Base-by-base conservation (phyloP, 2,113 vertebrate species). In the Cyanoderma ruficeps region DNA sequence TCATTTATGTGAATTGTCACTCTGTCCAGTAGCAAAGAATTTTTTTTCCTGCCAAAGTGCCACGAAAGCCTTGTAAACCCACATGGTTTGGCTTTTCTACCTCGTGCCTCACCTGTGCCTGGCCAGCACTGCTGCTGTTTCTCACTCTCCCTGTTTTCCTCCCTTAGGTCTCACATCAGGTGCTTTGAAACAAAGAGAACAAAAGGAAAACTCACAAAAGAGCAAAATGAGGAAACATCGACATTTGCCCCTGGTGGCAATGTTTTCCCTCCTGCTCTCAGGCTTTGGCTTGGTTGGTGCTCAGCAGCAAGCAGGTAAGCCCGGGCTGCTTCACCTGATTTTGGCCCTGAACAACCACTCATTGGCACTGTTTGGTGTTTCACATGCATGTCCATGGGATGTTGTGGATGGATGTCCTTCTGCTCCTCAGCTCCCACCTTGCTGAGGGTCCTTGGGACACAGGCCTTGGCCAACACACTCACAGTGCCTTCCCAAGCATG, bases 211-310 rank as follows among this genome's bases (percentile, higher is more conserved):
- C 76, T 44, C 28, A 13, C 8, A 83, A 77, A 85, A 57, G 71
- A 35, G 89, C 93, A 98, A 96, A 97, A 99, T 99, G 99, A 97
- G 97, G 98, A 98, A 97, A 85, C 97, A 96, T 27, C 96, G 93
- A 59, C 95, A 98, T 50, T 80, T 98, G 96, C 97, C 97, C 50
- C 71, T 98, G 0, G 91, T 63, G 92, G 97, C 97, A 90, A 78
- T 98, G 59, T 71, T 98, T 87, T 98, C 97, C 53, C 71, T 99
- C 91, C 91, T 99, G 31, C 93, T 98, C 63, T 97, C 97, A 95
- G 98, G 98, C 96, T 95, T 98, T 52, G 63, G 94, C 39, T 94
- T n/a, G 2, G 94, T 98, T 15, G 64, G 78, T 46, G 98, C 98
- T 90, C 99, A 99, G 87, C 95, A 97, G 35, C 89, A 94, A 93